Evolutionary conservation across 2,113 vertebrate genomes (phyloP), one percentile per base, ranked within the genome.

Genomic region (Plestiodon gilberti): DNA sequence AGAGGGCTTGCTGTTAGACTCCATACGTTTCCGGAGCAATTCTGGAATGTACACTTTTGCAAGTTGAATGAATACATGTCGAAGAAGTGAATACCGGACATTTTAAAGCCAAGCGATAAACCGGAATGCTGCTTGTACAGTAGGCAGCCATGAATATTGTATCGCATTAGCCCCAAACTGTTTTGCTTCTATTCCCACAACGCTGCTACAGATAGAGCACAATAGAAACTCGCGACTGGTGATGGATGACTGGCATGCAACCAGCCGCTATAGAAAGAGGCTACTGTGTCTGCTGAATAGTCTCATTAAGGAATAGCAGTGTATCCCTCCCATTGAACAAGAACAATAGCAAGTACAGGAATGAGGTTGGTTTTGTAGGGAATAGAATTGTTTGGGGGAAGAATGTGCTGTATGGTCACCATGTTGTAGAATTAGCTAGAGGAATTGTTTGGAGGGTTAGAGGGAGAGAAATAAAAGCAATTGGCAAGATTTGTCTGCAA

Each of bases 51-150:
- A 15, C 2, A 22, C 9, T 57, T 64, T 84, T 84, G 75, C 71
- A 76, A 84, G 59, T 28, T 10, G 71, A 76, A 76, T 76, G 71
- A 52, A 52, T 84, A 89, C 87, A 87, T 1, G 5, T 87, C 62
- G 88, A 93, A 88, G 89, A 94, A 95, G 94, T 89, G 91, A 94
- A 88, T 92, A 69, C 87, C 90, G 73, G 93, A 62, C 91, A 89
- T 94, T 94, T 93, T 94, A 92, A 93, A 91, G 65, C 88, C 90
- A 87, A 64, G 89, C 92, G 78, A 93, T 92, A 92, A 94, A 89
- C 89, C 62, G 87, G 89, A 93, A 93, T 92, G 88, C 88, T 85
- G 71, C 86, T 90, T 71, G 64, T 93, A 92, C 80, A 82, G 83
- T 92, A 85, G 84, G 76, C 75, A 90, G 86, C 81, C 59, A 75